Conservation (phyloP, 2,113 vertebrate species). For the Plestiodon gilberti region DNA sequence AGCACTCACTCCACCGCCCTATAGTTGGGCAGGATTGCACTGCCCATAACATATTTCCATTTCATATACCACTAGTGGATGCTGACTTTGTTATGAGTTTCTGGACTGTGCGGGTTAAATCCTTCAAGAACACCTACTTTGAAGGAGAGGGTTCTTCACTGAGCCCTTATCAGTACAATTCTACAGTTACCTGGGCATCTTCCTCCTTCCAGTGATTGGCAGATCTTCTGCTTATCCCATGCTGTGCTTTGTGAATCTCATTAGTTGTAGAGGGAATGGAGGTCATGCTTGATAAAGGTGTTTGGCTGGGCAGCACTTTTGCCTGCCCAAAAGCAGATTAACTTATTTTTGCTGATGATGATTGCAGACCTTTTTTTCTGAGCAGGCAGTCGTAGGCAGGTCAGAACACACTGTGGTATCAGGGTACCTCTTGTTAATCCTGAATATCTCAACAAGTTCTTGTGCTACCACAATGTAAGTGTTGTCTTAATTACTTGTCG, state of each 20-base stretch:
- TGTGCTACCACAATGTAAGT: not conserved
- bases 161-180: accelerated
- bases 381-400: not conserved
- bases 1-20: too few species aligned
- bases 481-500: conserved; percentile 36
- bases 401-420: conserved; percentile 22
- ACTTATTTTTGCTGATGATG: not conserved
- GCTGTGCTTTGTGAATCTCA: conserved; percentile 8
- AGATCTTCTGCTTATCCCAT: conserved; percentile 20
- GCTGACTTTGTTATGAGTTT: not conserved
- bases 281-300: not conserved
- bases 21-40: too few species aligned
- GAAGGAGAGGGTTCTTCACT: conserved; percentile 3
- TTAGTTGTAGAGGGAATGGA: accelerated
- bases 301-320: not conserved
- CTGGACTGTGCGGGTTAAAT: not conserved
- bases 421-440: conserved; percentile 1
- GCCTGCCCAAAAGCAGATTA: conserved; percentile 4
- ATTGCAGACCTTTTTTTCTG: not conserved
- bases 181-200: conserved; percentile 10
- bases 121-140: not conserved
- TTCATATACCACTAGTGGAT: not conserved
- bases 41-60: too few species aligned
- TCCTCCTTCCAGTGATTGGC: conserved; percentile 3
- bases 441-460: not conserved